Conservation (phyloP, 1,140 invertebrate species). For the Venturia canescens region DNA sequence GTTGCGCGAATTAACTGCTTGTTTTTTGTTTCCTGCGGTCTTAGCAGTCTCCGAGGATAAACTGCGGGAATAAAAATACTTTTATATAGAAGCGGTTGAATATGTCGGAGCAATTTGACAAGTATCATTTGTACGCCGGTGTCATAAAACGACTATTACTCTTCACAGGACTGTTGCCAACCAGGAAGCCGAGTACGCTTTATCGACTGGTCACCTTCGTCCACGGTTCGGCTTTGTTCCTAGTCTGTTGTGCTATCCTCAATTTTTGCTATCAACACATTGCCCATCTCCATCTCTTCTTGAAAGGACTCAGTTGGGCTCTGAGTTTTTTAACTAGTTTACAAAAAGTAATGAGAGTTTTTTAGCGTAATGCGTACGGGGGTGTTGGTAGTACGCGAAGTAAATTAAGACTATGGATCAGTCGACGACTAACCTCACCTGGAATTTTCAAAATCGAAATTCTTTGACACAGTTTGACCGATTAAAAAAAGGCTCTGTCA, state of each 20-base stretch:
- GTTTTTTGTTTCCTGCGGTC: neutral
- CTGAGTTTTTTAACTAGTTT: conserved; percentile 51
- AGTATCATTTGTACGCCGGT: conserved; percentile 21
- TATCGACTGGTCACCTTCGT: neutral
- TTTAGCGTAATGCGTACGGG: neutral
- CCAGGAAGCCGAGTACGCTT: neutral
- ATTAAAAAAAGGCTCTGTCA: no score
- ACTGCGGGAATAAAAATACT: no score
- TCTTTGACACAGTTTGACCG: no score
- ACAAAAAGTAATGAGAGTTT: conserved; percentile 49
- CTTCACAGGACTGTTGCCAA: conserved; percentile 31
- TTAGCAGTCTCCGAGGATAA: neutral
- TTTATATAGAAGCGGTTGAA: no score
- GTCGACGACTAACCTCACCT: no score
- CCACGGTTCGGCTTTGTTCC: neutral
- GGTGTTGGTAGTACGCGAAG: no score
- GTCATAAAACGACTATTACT: conserved; percentile 21
- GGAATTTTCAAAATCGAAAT: no score
- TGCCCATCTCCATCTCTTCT: conserved; percentile 45
- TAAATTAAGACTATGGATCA: no score
- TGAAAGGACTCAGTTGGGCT: conserved; percentile 51
- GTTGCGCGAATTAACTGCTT: neutral
- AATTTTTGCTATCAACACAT: conserved; percentile 46
- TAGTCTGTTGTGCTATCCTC: neutral
- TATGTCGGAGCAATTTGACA: conserved; percentile 37